phyloP scores from a whole-genome alignment of 2,797 vertebrate genomes.

The Chelmon rostratus region DNA sequence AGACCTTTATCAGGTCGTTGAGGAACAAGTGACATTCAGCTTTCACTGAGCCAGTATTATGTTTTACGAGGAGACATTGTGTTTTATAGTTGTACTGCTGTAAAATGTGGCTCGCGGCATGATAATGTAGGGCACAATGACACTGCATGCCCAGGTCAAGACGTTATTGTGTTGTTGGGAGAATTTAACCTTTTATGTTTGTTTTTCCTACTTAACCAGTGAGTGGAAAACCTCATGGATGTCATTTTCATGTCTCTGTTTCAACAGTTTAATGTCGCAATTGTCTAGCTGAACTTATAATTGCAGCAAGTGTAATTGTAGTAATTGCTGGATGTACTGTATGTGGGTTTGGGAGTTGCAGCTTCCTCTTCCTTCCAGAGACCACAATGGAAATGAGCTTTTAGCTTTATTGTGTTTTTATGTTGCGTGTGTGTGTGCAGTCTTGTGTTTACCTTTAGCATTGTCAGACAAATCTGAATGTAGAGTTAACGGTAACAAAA shows the following conservation, averaged over 20 bases:
- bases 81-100: neutral
- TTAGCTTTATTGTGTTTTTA: slow-evolving; percentile 5
- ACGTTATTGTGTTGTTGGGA: neutral
- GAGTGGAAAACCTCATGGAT: neutral
- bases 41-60: neutral
- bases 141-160: neutral
- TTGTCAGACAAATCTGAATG: neutral
- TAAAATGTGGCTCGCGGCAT: neutral
- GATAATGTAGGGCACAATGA: neutral
- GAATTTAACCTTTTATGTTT: neutral
- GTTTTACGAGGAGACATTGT: neutral
- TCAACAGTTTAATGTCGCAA: neutral
- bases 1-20: neutral
- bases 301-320: too few species aligned
- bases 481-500: neutral
- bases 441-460: slow-evolving; percentile 17
- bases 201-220: neutral
- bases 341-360: slow-evolving; percentile 2
- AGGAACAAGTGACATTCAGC: neutral
- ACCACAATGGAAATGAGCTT: neutral
- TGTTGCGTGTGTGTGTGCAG: neutral
- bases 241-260: neutral
- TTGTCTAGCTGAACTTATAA: neutral
- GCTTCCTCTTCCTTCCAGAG: neutral
- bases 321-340: neutral